Evolutionary conservation across 2,113 vertebrate species (phyloP).

Genomic region (Tyto alba): DNA sequence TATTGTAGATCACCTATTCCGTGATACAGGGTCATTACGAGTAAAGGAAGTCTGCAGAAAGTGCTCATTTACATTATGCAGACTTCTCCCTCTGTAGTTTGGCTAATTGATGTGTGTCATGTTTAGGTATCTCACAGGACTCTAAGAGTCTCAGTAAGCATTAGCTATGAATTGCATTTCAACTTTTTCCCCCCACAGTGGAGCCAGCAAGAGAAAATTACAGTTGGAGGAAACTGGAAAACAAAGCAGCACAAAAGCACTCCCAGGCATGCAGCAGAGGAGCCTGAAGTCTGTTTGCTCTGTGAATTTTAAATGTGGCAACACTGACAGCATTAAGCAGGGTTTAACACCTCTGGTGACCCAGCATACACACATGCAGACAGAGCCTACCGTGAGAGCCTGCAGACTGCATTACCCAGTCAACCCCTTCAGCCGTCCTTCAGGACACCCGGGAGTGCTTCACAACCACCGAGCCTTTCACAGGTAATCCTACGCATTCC

Average conservation of each 20-base stretch:
- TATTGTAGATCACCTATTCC: background rate
- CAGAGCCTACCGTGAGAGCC: rapidly evolving
- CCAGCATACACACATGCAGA: background rate
- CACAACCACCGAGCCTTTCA: background rate
- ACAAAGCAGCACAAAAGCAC: background rate
- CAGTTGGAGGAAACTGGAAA: background rate
- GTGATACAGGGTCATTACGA: background rate
- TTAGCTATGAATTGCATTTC: background rate
- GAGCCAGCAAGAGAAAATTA: background rate
- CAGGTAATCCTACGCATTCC: background rate
- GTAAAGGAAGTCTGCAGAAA: background rate
- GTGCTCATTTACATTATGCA: background rate
- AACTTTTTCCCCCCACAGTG: background rate
- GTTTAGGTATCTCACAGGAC: background rate
- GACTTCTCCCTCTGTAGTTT: background rate
- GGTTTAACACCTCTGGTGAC: background rate
- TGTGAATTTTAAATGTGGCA: background rate
- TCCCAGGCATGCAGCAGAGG: background rate
- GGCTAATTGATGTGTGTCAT: background rate
- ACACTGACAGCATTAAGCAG: background rate
- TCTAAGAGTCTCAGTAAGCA: background rate
- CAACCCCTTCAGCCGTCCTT: background rate
- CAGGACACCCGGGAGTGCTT: rapidly evolving
- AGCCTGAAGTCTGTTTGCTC: background rate
- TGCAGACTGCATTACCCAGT: background rate